Conservation (phyloP, 2,888 invertebrate species). For the Nomada goodeniana region DNA sequence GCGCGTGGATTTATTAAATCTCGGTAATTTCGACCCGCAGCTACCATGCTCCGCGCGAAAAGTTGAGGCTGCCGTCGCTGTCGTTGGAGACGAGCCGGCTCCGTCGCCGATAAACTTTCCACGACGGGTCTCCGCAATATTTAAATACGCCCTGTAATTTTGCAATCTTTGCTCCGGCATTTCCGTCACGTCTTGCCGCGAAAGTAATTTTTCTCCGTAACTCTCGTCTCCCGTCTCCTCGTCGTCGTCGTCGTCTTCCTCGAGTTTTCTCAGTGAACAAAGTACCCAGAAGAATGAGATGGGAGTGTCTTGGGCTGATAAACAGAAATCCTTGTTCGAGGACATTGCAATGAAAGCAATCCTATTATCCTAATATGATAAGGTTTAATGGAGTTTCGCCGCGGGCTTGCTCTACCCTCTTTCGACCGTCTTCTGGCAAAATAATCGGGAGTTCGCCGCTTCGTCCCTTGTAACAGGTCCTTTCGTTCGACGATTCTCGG, state of each 20-base stretch:
- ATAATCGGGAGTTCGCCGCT: slow-evolving; percentile 29
- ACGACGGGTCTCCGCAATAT: slow-evolving; percentile 54
- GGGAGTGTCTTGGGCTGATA: slow-evolving; percentile 77
- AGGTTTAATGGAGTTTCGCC: slow-evolving; percentile 72
- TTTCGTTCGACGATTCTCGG: neutral
- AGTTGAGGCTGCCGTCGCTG: slow-evolving; percentile 25
- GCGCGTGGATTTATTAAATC: slow-evolving; percentile 43
- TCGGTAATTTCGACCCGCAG: slow-evolving; percentile 46
- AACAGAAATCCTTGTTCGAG: slow-evolving; percentile 74
- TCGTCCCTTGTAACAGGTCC: slow-evolving; percentile 7
- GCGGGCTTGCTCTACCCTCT: slow-evolving; percentile 28
- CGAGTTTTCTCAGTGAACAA: slow-evolving; percentile 19
- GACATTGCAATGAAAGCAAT: slow-evolving; percentile 74
- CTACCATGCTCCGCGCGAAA: slow-evolving; percentile 39
- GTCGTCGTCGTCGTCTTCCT: slow-evolving; percentile 50
- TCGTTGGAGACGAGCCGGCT: slow-evolving; percentile 14
- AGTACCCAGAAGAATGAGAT: slow-evolving; percentile 52
- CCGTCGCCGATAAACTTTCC: slow-evolving; percentile 62
- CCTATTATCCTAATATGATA: slow-evolving; percentile 75
- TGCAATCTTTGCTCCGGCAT: slow-evolving; percentile 67
- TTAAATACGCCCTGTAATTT: slow-evolving; percentile 69
- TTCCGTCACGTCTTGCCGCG: slow-evolving; percentile 66
- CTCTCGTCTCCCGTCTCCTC: neutral
- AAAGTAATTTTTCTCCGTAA: slow-evolving; percentile 69
- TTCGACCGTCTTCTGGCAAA: slow-evolving; percentile 23